Base-by-base conservation (phyloP, 2,113 vertebrate species). In the Notechis scutatus region DNA sequence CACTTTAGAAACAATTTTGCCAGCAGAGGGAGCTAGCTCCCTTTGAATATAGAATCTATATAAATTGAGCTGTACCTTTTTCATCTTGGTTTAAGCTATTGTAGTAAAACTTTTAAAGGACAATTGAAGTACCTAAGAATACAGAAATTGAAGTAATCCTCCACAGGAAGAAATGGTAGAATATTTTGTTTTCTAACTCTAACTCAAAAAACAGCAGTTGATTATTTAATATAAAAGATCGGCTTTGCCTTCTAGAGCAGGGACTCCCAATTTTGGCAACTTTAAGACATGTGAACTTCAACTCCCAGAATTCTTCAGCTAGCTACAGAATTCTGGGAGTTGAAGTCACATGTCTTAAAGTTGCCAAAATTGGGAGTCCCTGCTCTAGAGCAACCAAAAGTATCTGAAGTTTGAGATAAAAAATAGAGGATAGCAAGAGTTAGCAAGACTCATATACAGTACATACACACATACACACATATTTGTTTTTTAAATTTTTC, bases 1-100 rank as follows among this genome's bases (percentile, higher is more conserved):
- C 15, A 14, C 14, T 20, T 86, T 5, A 57, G 23, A 29, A 0
- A 20, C 0, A 23, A 0, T 0, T 10, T 11, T 92, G 92, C 93
- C 97, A 0, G 95, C 94, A 97, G 97, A 94, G 96, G 96, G 85
- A 95, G 85, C 89, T 91, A 0, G 42, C 6, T 21, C 29, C 11
- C 92, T 10, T 39, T 45, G 1, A 3, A 92, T 57, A 0, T 0
- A 5, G 12, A 47, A 0, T 0, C 0, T 42, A 81, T 39, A 42
- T 42, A 81, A 81, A 9, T 81, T 42, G 34, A 42, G 34, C 3
- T 4, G 34, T 42, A 39, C 8, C 7, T 81, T 81, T 81, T 81
- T 21, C 18, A 20, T 81, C 34, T 18, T 81, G 7, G 34, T 21
- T 74, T 34, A 74, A 74, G 15, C n/a, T 74, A 74, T 34, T 20